phyloP scores from a whole-genome alignment of 2,113 vertebrate genomes.

The Octodon degus region DNA sequence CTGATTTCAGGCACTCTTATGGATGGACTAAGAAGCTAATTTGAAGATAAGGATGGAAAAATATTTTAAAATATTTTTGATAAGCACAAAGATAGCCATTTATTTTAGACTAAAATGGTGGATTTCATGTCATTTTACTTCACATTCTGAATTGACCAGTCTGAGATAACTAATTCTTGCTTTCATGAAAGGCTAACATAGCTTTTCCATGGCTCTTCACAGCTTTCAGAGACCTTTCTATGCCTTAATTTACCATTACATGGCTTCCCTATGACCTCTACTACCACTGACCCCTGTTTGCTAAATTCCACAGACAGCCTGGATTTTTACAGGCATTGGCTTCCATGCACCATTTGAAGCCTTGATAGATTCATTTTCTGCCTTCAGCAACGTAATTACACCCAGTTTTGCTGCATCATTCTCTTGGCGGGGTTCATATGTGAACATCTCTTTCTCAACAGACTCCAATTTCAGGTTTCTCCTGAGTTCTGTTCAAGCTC shows the following conservation, averaged over 20 bases:
- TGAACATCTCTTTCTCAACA: neutral
- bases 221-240: neutral
- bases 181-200: neutral
- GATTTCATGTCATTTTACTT: neutral
- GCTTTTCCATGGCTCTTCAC: neutral
- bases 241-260: neutral
- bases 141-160: neutral
- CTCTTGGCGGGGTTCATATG: neutral
- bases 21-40: slow-evolving; percentile 55
- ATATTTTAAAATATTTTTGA: slow-evolving; percentile 27
- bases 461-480: neutral
- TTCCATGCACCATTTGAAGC: neutral
- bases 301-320: neutral
- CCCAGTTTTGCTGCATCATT: neutral
- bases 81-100: slow-evolving; percentile 18
- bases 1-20: slow-evolving; percentile 61
- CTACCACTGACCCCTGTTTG: neutral
- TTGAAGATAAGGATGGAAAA: slow-evolving; percentile 64
- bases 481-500: neutral
- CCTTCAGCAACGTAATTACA: neutral
- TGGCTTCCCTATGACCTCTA: rapidly evolving
- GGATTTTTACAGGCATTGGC: neutral
- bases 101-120: slow-evolving; percentile 33
- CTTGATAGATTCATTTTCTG: no score
- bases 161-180: neutral